Conservation (phyloP, 2,113 vertebrate species). For the Mesembrinibis cayennensis region DNA sequence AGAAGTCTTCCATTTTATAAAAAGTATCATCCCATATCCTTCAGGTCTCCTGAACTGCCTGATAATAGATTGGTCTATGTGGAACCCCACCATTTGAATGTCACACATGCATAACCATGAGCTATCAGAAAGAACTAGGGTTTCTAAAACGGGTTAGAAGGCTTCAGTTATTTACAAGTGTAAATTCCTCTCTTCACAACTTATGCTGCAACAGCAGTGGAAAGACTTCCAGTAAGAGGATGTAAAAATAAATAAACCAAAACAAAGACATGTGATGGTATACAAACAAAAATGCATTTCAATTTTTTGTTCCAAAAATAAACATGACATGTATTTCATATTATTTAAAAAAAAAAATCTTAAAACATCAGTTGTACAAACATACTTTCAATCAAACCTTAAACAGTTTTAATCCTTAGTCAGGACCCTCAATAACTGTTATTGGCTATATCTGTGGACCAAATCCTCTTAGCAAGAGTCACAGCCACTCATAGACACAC, state of each 20-base stretch:
- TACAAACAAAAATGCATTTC: not conserved
- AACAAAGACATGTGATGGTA: not conserved
- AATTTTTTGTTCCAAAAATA: not conserved
- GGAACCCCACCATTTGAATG: not conserved
- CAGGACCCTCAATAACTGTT: not conserved
- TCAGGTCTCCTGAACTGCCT: not conserved
- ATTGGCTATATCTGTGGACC: not conserved
- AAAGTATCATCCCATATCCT: not conserved
- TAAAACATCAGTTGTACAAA: not conserved
- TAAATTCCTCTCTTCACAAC: not conserved
- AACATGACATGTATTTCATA: not conserved
- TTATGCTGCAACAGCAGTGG: not conserved
- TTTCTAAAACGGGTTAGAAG: not conserved
- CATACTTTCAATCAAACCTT: not conserved
- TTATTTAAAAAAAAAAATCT: not conserved
- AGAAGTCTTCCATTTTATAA: not conserved
- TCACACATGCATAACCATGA: not conserved
- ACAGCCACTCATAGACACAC: rapidly evolving
- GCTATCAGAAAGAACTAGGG: not conserved
- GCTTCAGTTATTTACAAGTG: not conserved
- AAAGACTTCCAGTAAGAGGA: not conserved
- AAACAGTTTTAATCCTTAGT: not conserved
- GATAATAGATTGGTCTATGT: not conserved
- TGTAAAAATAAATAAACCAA: not conserved
- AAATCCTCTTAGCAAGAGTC: not conserved